Evolutionary conservation across 2,797 vertebrate species (phyloP).

Genomic region (Cyclopterus lumpus): DNA sequence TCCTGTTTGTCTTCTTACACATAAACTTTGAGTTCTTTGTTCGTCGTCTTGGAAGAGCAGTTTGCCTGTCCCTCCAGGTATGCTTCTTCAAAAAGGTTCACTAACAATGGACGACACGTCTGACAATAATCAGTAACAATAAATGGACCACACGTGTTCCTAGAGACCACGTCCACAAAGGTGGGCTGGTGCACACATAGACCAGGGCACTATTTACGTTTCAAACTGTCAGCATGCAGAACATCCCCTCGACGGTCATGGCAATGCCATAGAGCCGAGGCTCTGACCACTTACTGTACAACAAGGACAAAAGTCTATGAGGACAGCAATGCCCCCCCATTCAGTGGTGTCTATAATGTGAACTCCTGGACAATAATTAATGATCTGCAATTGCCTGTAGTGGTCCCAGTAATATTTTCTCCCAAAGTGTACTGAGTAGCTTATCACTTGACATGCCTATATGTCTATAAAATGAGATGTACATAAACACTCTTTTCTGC

Average conservation of each 20-base stretch:
- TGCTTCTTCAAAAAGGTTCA: not conserved
- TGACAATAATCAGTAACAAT: too few species aligned
- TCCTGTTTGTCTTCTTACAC: not conserved
- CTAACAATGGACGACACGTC: not conserved
- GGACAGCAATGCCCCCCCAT: too few species aligned
- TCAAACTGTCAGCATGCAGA: too few species aligned
- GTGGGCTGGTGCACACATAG: too few species aligned
- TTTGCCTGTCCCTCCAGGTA: not conserved
- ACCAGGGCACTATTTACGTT: too few species aligned
- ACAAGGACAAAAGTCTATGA: too few species aligned
- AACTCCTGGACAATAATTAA: not conserved
- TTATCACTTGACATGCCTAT: not conserved
- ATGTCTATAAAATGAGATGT: not conserved
- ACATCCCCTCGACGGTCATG: too few species aligned
- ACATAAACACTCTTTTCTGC: not conserved
- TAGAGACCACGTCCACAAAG: too few species aligned
- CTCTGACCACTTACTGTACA: too few species aligned
- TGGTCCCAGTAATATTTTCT: not conserved
- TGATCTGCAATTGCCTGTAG: not conserved
- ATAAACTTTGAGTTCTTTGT: not conserved
- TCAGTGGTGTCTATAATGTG: not conserved
- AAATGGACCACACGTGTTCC: too few species aligned
- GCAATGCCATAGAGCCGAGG: too few species aligned
- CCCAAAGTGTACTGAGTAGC: not conserved
- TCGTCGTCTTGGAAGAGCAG: not conserved